These are phyloP conservation scores for Vandiemenella viatica DNA, from an alignment of 2,888 invertebrate species.

Conservation along the genomic window DNA sequence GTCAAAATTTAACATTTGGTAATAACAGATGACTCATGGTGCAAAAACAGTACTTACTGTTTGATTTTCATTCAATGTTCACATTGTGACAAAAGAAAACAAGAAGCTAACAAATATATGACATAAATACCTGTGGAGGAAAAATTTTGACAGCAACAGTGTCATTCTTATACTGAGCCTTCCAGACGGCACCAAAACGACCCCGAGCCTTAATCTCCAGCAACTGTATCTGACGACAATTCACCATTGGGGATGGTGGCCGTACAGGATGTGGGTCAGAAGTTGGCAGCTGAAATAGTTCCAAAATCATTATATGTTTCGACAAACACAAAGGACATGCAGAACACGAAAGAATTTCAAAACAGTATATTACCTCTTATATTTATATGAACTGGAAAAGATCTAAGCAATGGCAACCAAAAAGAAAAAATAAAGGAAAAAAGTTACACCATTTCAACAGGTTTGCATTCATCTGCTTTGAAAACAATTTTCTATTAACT, in stretches of 20 bases:
- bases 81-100: neutral
- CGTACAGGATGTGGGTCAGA: slow-evolving; percentile 58
- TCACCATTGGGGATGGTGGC: slow-evolving; percentile 55
- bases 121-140: slow-evolving; percentile 48
- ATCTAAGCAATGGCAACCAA: no score
- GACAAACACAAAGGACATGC: no score
- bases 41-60: no score
- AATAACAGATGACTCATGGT: no score
- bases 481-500: no score
- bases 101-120: neutral
- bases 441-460: no score
- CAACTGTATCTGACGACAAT: slow-evolving; percentile 58
- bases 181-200: slow-evolving; percentile 90
- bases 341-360: no score
- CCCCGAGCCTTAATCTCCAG: slow-evolving; percentile 84
- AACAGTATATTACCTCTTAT: no score
- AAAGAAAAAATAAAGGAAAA: no score
- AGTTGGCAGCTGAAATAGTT: slow-evolving; percentile 47
- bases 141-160: slow-evolving; percentile 92
- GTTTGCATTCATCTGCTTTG: no score
- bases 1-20: no score
- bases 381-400: no score
- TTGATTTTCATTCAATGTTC: neutral
- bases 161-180: slow-evolving; percentile 62
- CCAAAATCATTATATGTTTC: neutral